These are phyloP conservation scores for Murina feae DNA, from an alignment of 2,113 vertebrate species.

Conservation along the genomic window DNA sequence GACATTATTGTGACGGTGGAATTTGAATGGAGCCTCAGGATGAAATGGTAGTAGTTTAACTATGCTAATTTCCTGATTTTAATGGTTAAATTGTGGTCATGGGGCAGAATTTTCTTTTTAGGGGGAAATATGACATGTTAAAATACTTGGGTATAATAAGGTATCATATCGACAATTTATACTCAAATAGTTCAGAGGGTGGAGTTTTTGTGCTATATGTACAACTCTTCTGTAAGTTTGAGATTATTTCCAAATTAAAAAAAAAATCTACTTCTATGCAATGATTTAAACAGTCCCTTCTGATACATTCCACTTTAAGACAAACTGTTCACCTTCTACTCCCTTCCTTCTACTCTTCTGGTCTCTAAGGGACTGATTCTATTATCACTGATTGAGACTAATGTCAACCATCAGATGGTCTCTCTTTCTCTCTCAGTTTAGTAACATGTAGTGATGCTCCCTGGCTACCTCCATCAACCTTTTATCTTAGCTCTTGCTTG, in stretches of 20 bases:
- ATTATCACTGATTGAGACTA: neutral
- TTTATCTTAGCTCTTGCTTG: neutral
- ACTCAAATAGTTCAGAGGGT: neutral
- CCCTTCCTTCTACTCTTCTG: neutral
- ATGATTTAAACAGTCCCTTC: neutral
- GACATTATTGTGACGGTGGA: neutral
- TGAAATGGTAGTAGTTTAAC: neutral
- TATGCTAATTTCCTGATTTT: conserved; percentile 14
- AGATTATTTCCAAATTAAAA: conserved; percentile 5
- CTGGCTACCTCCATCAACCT: neutral
- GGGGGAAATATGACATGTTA: neutral
- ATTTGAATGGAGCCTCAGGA: neutral
- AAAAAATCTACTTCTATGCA: neutral
- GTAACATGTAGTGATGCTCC: neutral
- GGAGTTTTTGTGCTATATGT: neutral
- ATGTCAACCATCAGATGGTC: neutral
- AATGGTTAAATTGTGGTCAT: neutral
- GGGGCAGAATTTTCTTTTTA: neutral
- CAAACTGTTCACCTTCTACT: neutral
- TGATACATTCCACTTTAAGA: neutral
- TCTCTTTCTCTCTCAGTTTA: neutral
- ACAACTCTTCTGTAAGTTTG: neutral
- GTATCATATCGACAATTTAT: neutral
- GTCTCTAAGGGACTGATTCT: neutral
- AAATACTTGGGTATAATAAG: neutral